Evolutionary conservation across 1,140 invertebrate species (phyloP), one percentile per base, ranked within the genome.

Genomic region (Xylocopa sonorina): DNA sequence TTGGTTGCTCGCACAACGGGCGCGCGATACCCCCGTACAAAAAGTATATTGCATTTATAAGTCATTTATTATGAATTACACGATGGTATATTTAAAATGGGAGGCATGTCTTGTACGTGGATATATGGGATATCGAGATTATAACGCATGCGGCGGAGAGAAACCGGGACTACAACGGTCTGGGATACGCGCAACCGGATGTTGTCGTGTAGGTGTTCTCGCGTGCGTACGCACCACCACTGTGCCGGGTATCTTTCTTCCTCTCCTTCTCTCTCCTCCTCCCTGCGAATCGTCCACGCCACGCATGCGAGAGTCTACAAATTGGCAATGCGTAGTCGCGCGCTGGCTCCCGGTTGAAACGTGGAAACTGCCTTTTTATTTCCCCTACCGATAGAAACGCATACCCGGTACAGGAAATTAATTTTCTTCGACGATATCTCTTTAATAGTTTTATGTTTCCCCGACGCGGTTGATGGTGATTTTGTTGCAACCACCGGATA

Each of bases 41-140:
- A 90, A 92, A 91, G 87, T 90, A 89, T 89, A 89, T 89, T 89
- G 88, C 90, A 93, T 92, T 93, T 93, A 92, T 93, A 92, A 91
- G 92, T 92, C 89, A 92, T 93, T 92, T 92, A 93, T 93, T 92
- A 92, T 92, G 90, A 93, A 92, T 92, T 92, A 92, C 92, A 93
- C 91, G 91, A 93, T 91, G 89, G 90, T 91, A 90, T 92, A 92
- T 92, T 92, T 92, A 91, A 93, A 92, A 93, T 92, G 89, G 89
- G 85, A 91, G 89, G 89, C 89, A 91, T 90, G 90, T 92, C 91
- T 90, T 89, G 89, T 89, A 89, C 89, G 60, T 89, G 90, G 85
- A 93, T 93, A 92, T 92, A 93, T 93, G 91, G 90, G 89, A 92
- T 92, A 92, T 91, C 90, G 91, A 92, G 92, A 92, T 92, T 93